Evolutionary conservation across 2,888 invertebrate genomes (phyloP), one percentile per base, ranked within the genome.

Genomic region (Acrobasis suavella): DNA sequence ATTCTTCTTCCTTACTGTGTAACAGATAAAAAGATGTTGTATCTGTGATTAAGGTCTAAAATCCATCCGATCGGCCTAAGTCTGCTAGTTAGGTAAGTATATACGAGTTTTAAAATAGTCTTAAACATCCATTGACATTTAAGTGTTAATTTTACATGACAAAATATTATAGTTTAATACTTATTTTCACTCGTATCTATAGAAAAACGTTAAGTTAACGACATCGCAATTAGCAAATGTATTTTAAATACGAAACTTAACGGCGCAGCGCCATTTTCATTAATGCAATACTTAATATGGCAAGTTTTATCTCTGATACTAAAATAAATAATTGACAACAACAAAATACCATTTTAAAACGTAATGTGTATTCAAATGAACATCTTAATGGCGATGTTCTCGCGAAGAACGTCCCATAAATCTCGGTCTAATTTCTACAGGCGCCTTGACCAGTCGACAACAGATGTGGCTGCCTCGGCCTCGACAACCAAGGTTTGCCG

Each of bases 401-500:
- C 32, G 32, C 2, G 46, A 14, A 52, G 37, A 38, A 32, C 15
- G 14, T 39, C 9, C n/a, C 39, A 39, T 39, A 56, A 39, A 56
- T 39, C 38, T n/a, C n/a, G n/a, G 39, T 16, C n/a, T 56, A 39
- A 38, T 39, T 56, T 39, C 56, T 39, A 37, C 15, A 15, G 15
- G 39, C n/a, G 59, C 37, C 50, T 50, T 50, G 49, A 50, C 50
- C 32, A 50, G 32, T 22, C 22, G 22, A 22, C 22, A 22, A 49
- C 22, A 46, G 50, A n/a, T 50, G 32, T 50, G 50, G 46, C 49
- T 32, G 49, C 10, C 49, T 17, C 50, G 59, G 15, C 50, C 37
- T 37, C 46, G 37, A 15, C 2, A 12, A 7, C 59, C 16, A 22
- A 59, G 46, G 46, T 46, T 46, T 46, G n/a, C 22, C 39, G 22